These are phyloP conservation scores for Orthosia gracilis DNA, from an alignment of 2,888 invertebrate species.

Conservation along the genomic window DNA sequence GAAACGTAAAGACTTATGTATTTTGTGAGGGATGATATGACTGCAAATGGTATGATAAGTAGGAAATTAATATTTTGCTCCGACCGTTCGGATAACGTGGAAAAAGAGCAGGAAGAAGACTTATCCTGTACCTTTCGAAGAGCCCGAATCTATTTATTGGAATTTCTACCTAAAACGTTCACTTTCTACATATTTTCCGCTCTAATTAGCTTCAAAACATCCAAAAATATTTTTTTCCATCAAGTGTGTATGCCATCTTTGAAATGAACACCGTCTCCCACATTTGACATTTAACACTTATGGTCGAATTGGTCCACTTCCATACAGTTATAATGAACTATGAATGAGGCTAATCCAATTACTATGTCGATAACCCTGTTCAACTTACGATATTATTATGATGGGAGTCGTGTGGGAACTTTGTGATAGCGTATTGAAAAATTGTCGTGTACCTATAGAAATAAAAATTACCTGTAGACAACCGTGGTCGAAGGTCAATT, in stretches of 20 bases:
- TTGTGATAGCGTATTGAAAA: neutral
- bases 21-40: too few relatives aligned
- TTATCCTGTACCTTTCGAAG: neutral
- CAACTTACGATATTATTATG: slow-evolving; percentile 22
- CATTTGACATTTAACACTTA: slow-evolving; percentile 59
- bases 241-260: slow-evolving; percentile 29
- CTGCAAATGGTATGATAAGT: neutral
- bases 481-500: too few relatives aligned
- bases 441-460: neutral
- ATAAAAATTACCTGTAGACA: too few relatives aligned
- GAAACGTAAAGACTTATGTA: neutral
- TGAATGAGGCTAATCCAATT: slow-evolving; percentile 61
- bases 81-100: too few relatives aligned
- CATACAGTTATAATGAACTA: slow-evolving; percentile 57
- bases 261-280: slow-evolving; percentile 31
- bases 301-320: slow-evolving; percentile 39
- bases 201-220: neutral
- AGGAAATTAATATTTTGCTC: neutral
- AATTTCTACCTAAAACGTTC: neutral
- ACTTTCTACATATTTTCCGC: too few relatives aligned
- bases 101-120: neutral
- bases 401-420: slow-evolving; percentile 41
- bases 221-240: neutral
- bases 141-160: too few relatives aligned
- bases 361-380: slow-evolving; percentile 48